These are phyloP conservation scores for Eptesicus fuscus DNA, from an alignment of 2,113 vertebrate species.

Conservation along the genomic window DNA sequence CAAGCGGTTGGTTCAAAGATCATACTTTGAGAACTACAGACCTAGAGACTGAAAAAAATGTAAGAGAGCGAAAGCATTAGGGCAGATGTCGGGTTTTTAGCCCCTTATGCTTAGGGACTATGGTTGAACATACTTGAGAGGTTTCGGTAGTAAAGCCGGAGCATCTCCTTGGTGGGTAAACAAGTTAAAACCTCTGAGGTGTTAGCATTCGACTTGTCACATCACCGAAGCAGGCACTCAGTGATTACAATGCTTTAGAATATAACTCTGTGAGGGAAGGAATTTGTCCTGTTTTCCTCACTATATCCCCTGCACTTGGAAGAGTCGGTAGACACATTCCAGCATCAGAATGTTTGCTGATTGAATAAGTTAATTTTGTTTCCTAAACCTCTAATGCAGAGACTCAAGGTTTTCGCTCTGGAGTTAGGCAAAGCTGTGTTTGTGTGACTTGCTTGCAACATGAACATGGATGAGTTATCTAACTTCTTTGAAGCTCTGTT, in stretches of 20 bases:
- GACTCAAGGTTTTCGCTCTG: neutral
- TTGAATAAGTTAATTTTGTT: neutral
- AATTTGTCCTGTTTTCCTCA: neutral
- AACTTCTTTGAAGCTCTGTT: neutral
- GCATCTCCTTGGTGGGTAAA: neutral
- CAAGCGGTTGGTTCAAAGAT: neutral
- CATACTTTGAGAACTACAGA: neutral
- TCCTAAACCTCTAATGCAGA: neutral
- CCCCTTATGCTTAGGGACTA: neutral
- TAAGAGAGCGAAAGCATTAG: neutral
- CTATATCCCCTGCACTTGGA: neutral
- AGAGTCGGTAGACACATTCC: neutral
- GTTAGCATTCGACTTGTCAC: neutral
- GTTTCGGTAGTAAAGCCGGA: neutral
- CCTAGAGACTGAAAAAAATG: neutral
- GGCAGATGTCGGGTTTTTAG: neutral
- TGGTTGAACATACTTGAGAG: neutral
- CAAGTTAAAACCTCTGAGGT: neutral
- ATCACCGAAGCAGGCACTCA: neutral
- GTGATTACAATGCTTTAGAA: neutral
- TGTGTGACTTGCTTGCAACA: neutral
- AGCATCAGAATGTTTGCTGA: neutral
- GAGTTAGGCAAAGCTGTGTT: neutral
- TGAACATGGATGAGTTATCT: neutral
- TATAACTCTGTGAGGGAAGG: neutral